phyloP scores from a whole-genome alignment of 2,113 vertebrate species.

The Microcebus lehilahytsara region DNA sequence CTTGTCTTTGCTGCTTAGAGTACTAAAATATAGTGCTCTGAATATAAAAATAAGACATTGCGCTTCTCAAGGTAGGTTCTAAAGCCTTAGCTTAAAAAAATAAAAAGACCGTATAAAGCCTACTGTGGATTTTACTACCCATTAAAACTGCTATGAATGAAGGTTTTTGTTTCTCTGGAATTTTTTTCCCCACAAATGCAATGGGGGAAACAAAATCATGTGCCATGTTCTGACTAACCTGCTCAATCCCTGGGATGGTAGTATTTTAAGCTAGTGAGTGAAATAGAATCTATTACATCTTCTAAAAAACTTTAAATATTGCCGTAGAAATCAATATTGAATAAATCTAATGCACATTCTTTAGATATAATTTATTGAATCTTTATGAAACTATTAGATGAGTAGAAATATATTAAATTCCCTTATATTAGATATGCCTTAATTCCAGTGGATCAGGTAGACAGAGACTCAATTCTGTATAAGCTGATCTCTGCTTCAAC shows the following conservation, averaged over 20 bases:
- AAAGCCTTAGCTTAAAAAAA: neutral
- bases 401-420: neutral
- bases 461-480: neutral
- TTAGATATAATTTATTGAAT: neutral
- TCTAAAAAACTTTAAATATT: neutral
- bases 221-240: neutral
- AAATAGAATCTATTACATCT: neutral
- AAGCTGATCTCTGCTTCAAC: neutral
- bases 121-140: neutral
- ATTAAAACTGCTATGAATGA: neutral
- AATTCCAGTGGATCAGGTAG: neutral
- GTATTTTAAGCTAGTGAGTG: neutral
- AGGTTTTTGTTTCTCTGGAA: neutral
- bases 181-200: neutral
- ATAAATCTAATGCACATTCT: neutral
- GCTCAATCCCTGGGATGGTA: neutral
- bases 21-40: neutral
- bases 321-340: neutral
- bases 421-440: neutral
- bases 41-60: neutral
- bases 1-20: neutral
- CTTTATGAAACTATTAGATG: neutral
- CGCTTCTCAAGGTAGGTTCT: neutral
- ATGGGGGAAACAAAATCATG: neutral
- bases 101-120: neutral